Evolutionary conservation across 2,797 vertebrate genomes (phyloP), one percentile per base, ranked within the genome.

Genomic region (Xerus rutilus): DNA sequence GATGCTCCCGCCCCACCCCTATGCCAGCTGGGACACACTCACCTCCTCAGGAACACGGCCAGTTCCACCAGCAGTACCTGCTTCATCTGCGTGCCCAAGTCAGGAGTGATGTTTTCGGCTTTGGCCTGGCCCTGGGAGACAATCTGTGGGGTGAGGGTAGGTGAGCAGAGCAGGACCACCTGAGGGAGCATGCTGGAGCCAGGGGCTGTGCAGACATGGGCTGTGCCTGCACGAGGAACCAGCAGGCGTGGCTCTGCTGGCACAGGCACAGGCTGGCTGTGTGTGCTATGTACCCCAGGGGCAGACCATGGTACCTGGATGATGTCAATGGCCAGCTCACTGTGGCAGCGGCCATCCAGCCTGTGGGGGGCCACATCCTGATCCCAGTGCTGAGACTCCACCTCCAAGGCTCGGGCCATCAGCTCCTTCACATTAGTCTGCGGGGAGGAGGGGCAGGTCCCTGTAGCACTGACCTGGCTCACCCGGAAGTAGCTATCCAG

Each of bases 261-360:
- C 69, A 52, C 3, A 0, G 0, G 14, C 15, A 1, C 11, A 1
- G 28, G 21, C 7, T 32, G 11, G 23, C 4, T 1, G 0, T 4
- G 0, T 4, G 47, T 5, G 18, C 13, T 4, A 35, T 5, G 18
- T 7, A 35, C 30, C 21, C 18, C 1, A 1, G 23, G 15, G 39
- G 25, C 1, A 30, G 84, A 5, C 5, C 0, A 0, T 3, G 88
- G 95, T 98, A 99, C 99, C 99, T 99, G 99, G 90, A 99, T 98
- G 96, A 99, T 96, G 76, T 99, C 99, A 5, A 99, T 97, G 59
- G 99, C 98, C 74, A 99, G 98, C 12, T 99, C 99, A 43, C 99
- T 99, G 98, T 99, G 99, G 97, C 97, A 99, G 97, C 96, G 98
- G 0, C 97, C 97, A 14, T 99, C 98, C 3, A 99, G 83, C 86